Evolutionary conservation across 2,113 vertebrate genomes (phyloP).

Genomic region (Tachysurus vachellii): DNA sequence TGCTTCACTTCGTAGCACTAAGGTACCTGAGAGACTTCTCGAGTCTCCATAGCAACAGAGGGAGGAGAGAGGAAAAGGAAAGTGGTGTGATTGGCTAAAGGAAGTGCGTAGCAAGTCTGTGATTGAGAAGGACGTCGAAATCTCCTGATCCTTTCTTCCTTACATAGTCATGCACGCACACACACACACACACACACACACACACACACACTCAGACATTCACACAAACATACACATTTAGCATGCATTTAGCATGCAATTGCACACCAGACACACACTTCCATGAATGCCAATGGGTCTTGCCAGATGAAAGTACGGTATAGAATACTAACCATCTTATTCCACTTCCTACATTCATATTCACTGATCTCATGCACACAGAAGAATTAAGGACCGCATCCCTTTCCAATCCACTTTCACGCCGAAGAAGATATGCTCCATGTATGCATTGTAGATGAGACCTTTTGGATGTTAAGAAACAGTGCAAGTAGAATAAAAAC

Average conservation of each 20-base stretch:
- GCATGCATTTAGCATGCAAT: slow-evolving; percentile 2
- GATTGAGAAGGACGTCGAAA: slow-evolving; percentile 38
- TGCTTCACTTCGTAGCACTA: slow-evolving; percentile 33
- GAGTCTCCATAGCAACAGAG: slow-evolving; percentile 58
- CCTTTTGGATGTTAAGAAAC: neutral
- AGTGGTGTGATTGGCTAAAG: slow-evolving; percentile 32
- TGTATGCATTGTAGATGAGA: neutral
- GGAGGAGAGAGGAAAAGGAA: slow-evolving; percentile 36
- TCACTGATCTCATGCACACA: slow-evolving; percentile 5
- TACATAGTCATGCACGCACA: neutral
- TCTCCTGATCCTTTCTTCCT: slow-evolving; percentile 29
- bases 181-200: neutral
- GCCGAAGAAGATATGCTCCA: neutral
- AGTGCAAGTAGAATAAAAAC: neutral
- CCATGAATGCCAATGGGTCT: slow-evolving; percentile 16
- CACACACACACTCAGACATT: neutral
- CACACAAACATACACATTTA: neutral
- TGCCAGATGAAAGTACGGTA: neutral
- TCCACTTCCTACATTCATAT: slow-evolving; percentile 27
- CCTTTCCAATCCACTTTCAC: neutral
- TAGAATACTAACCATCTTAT: slow-evolving; percentile 27
- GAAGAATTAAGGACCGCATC: neutral
- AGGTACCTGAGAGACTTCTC: slow-evolving; percentile 50
- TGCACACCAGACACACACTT: neutral
- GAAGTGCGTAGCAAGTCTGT: slow-evolving; percentile 15